Conservation (phyloP, 2,113 vertebrate genomes). For the Sander vitreus region DNA sequence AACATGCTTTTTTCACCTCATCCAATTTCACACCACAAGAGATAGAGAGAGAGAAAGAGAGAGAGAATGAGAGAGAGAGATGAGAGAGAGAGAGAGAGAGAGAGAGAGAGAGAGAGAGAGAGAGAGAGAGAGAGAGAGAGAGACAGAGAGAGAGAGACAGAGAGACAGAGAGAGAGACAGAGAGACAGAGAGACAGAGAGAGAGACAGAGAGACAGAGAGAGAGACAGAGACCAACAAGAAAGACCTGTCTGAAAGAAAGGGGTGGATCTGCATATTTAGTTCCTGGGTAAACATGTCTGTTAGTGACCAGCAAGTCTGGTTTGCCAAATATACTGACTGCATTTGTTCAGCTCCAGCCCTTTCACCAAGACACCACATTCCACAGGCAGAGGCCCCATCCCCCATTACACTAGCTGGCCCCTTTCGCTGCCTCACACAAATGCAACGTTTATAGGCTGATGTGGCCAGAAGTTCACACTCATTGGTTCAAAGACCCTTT, state of each 20-base stretch:
- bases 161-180: too few species aligned
- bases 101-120: too few species aligned
- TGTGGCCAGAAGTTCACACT: constrained; percentile 83
- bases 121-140: too few species aligned
- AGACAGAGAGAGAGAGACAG: too few species aligned
- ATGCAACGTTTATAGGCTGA: constrained; percentile 81
- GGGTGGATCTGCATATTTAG: constrained; percentile 60
- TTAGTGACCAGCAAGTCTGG: constrained; percentile 73
- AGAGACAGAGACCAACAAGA: not conserved
- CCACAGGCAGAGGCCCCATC: constrained; percentile 77
- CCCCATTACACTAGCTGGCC: constrained; percentile 78
- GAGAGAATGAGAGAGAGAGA: not conserved
- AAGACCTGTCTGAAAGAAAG: constrained; percentile 40
- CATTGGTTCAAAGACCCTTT: constrained; percentile 83
- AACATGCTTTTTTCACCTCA: constrained; percentile 6
- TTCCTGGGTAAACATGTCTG: constrained; percentile 73
- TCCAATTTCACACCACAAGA: not conserved
- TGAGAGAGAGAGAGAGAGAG: constrained; percentile 4
- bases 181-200: not conserved
- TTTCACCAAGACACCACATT: constrained; percentile 85
- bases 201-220: not conserved
- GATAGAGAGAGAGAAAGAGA: constrained; percentile 1
- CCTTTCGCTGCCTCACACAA: constrained; percentile 79
- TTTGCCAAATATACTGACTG: constrained; percentile 81
- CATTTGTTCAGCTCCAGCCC: constrained; percentile 80